Evolutionary conservation across 2,888 invertebrate genomes (phyloP).

Genomic region (Antheraea assamensis): DNA sequence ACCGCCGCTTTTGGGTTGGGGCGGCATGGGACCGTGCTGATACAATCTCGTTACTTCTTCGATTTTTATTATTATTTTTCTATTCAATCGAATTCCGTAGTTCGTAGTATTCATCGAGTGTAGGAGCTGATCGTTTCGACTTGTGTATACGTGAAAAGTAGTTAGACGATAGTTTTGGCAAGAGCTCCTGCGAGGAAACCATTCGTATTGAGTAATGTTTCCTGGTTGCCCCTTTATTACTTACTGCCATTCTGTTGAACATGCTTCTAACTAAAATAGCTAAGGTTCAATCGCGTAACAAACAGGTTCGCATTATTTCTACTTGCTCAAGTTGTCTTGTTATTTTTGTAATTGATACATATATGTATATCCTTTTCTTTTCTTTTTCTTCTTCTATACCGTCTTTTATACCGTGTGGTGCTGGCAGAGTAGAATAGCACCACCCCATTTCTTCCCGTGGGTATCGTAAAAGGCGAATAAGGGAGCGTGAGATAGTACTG

Average conservation of each 20-base stretch:
- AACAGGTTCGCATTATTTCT: neutral
- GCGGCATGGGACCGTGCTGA: no score
- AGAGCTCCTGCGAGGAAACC: constrained; percentile 62
- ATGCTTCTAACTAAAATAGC: constrained; percentile 57
- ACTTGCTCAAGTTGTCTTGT: neutral
- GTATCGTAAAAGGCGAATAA: no score
- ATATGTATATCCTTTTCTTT: no score
- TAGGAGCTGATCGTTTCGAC: constrained; percentile 18
- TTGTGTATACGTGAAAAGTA: constrained; percentile 43
- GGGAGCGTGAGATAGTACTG: no score
- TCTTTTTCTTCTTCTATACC: no score
- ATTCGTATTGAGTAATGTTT: constrained; percentile 74
- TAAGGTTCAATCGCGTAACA: constrained; percentile 29
- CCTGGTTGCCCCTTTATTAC: constrained; percentile 61
- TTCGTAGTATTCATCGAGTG: neutral
- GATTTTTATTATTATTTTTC: no score
- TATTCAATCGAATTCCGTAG: neutral
- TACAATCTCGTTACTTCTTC: no score
- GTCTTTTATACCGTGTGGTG: no score
- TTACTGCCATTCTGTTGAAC: constrained; percentile 53
- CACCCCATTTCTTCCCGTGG: no score
- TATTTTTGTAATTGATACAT: neutral
- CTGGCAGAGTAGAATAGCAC: no score
- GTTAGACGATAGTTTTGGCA: constrained; percentile 66
- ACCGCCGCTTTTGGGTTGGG: no score